Evolutionary conservation across 2,797 vertebrate species (phyloP).

Genomic region (Hemitrygon akajei): DNA sequence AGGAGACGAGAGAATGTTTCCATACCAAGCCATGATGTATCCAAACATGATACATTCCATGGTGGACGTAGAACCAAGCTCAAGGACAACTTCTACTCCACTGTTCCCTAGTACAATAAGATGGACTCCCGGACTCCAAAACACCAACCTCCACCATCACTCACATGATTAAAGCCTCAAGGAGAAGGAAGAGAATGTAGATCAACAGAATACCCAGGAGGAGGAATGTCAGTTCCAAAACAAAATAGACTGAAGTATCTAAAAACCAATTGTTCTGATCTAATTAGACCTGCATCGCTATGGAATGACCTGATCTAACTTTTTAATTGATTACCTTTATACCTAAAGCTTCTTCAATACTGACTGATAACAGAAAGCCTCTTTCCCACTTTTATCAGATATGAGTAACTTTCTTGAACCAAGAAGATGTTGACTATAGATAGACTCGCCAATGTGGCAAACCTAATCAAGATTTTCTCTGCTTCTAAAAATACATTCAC

Average conservation of each 20-base stretch:
- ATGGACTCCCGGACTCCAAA: too few relatives aligned
- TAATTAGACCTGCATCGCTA: neutral
- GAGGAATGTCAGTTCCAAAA: neutral
- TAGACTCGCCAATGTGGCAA: neutral
- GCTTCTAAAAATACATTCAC: neutral
- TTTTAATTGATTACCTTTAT: neutral
- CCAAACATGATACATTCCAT: too few relatives aligned
- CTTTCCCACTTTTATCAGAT: neutral
- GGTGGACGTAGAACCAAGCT: too few relatives aligned
- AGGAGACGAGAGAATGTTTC: too few relatives aligned
- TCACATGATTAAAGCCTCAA: too few relatives aligned
- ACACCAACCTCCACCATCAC: too few relatives aligned
- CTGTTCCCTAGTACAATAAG: too few relatives aligned
- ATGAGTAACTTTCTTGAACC: neutral
- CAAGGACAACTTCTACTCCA: too few relatives aligned
- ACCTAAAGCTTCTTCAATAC: neutral
- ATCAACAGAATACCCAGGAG: too few relatives aligned
- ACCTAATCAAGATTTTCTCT: neutral
- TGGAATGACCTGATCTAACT: neutral
- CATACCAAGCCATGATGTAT: too few relatives aligned
- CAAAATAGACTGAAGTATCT: neutral
- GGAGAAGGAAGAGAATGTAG: too few relatives aligned
- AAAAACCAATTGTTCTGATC: neutral
- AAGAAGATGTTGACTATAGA: neutral
- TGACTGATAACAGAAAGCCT: neutral